Conservation (phyloP, 1,140 invertebrate genomes). For the Zaprionus camerounensis region DNA sequence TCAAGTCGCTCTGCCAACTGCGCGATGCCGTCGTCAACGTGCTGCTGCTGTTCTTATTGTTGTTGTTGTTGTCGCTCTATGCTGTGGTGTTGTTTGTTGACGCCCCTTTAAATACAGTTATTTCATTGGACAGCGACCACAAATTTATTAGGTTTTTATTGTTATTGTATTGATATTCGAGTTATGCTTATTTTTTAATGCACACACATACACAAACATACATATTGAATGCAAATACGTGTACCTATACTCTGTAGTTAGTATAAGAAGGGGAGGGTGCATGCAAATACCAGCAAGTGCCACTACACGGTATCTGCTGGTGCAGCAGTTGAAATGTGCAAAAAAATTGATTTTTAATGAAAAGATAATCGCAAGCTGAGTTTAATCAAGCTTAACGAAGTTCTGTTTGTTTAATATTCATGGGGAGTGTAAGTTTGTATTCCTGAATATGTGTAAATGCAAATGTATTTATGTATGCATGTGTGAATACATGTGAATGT, state of each 20-base stretch:
- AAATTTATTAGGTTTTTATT: conserved; percentile 82
- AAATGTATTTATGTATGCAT: not conserved
- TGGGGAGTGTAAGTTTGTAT: not conserved
- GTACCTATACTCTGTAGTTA: not conserved
- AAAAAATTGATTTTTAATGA: not conserved
- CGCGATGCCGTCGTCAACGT: conserved; percentile 80
- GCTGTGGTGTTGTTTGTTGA: conserved; percentile 79
- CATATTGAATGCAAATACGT: not conserved
- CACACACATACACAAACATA: not conserved
- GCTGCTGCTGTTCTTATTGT: not conserved
- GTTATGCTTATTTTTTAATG: conserved; percentile 42
- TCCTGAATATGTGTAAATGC: too few relatives aligned
- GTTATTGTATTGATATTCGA: conserved; percentile 79
- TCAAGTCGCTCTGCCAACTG: conserved; percentile 25
- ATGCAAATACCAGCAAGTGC: not conserved
- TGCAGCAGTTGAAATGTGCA: not conserved
- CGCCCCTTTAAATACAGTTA: conserved; percentile 84
- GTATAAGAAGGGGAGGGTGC: not conserved
- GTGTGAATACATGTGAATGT: not conserved
- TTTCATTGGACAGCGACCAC: conserved; percentile 83
- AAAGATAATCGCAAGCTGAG: conserved; percentile 9
- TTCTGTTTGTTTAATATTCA: not conserved
- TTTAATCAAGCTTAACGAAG: conserved; percentile 5
- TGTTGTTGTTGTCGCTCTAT: conserved; percentile 85
- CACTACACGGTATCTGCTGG: not conserved